Percentiles rank a stretch among this genome's conserved stretches.
Conservation (phyloP, 2,113 vertebrate genomes). For the Ibidorhyncha struthersii region DNA sequence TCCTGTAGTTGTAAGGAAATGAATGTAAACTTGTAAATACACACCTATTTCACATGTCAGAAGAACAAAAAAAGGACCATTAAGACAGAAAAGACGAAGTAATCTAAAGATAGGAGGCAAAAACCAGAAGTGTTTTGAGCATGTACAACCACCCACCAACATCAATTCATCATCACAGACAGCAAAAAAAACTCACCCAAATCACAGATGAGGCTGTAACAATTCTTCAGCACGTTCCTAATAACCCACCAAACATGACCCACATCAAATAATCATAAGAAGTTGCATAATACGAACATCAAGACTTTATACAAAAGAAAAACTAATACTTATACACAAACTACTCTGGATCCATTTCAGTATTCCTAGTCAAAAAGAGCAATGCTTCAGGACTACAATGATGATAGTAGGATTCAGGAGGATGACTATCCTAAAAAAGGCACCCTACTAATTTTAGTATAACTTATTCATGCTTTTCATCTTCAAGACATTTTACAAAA, state of each 20-base stretch:
- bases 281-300: not conserved
- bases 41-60: not conserved
- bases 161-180: not conserved
- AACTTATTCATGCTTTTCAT: not conserved
- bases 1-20: not conserved
- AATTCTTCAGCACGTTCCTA: not conserved
- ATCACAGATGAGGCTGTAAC: not conserved
- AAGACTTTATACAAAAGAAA: not conserved
- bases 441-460: not conserved
- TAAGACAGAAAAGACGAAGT: not conserved
- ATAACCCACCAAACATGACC: not conserved
- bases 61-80: not conserved
- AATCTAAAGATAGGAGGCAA: not conserved
- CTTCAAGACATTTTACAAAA: not conserved
- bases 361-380: not conserved
- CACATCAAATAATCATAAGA: not conserved
- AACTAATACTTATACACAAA: not conserved
- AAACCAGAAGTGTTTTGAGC: not conserved
- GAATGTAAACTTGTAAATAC: not conserved
- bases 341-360: not conserved
- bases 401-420: accelerated
- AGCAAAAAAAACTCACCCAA: not conserved
- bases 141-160: not conserved
- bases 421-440: not conserved
- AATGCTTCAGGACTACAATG: not conserved